These are phyloP conservation scores for Hydrocynus forskahlii DNA, from an alignment of 2,797 vertebrate species.

Conservation along the genomic window DNA sequence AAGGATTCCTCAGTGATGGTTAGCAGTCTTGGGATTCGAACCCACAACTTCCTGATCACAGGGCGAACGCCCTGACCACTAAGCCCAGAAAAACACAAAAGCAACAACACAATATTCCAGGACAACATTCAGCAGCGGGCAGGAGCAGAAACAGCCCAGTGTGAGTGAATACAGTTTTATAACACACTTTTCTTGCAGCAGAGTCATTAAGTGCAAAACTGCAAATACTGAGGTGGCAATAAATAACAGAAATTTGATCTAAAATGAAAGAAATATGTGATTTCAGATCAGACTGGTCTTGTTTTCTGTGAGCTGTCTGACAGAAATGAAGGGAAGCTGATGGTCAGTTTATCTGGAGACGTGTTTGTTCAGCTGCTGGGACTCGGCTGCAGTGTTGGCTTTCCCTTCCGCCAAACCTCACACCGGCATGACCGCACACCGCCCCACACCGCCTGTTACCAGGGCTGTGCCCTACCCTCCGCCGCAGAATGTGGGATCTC, in stretches of 20 bases:
- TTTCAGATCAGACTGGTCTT: neutral
- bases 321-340: neutral
- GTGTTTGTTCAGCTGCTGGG: conserved; percentile 47
- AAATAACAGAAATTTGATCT: neutral
- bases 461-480: neutral
- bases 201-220: no score
- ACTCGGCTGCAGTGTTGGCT: conserved; percentile 6
- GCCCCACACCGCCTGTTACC: neutral
- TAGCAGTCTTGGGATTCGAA: no score
- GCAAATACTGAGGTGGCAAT: no score
- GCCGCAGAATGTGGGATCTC: neutral
- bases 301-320: neutral
- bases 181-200: no score
- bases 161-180: no score
- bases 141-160: no score
- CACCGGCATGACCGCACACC: conserved; percentile 2
- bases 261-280: neutral
- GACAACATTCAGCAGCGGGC: no score
- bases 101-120: no score
- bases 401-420: conserved; percentile 31
- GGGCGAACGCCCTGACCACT: no score
- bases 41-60: no score
- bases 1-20: no score
- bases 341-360: conserved; percentile 30
- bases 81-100: no score